These are phyloP conservation scores for Oryctolagus cuniculus DNA, from an alignment of 2,113 vertebrate species.

Conservation along the genomic window mOryCun1.1 NC_091434.1:45024001-45024500, in stretches of 20 bases:
- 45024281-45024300: background rate
- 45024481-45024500: constrained; percentile 32
- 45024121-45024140: too few relatives aligned
- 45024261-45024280: background rate
- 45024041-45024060: too few relatives aligned
- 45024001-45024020: too few relatives aligned
- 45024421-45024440: background rate
- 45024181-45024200: too few relatives aligned
- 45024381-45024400: background rate
- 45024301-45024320: background rate
- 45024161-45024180: too few relatives aligned
- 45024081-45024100: too few relatives aligned
- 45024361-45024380: background rate
- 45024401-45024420: background rate
- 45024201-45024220: too few relatives aligned
- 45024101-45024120: too few relatives aligned
- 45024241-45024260: background rate
- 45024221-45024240: too few relatives aligned
- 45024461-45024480: constrained; percentile 5
- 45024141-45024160: too few relatives aligned
- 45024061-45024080: too few relatives aligned
- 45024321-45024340: background rate
- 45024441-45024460: constrained; percentile 23
- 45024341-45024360: background rate
- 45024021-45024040: too few relatives aligned